Evolutionary conservation across 2,113 vertebrate species (phyloP).

Genomic region (Mohoua ochrocephala): DNA sequence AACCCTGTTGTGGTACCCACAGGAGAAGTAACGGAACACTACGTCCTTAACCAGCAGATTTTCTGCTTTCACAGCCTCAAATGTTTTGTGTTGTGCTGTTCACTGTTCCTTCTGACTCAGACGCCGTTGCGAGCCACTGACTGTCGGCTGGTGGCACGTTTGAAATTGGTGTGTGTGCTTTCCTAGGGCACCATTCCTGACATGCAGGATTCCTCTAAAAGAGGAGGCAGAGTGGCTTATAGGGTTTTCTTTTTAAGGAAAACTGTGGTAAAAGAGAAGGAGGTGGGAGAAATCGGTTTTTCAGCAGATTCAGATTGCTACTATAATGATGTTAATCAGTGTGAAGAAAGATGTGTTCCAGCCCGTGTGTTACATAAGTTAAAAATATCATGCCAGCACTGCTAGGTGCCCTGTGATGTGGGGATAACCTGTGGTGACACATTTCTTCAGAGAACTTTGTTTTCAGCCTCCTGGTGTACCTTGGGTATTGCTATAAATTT

Average conservation of each 20-base stretch:
- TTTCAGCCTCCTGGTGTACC: background rate
- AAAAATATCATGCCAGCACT: background rate
- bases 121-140: background rate
- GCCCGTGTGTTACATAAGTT: background rate
- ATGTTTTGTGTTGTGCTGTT: background rate
- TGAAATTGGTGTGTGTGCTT: background rate
- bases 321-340: background rate
- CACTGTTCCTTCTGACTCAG: background rate
- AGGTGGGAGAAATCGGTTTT: background rate
- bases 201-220: background rate
- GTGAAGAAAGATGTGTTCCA: background rate
- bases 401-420: background rate
- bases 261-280: background rate
- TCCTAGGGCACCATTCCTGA: background rate
- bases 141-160: fast-evolving
- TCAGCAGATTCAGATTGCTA: background rate
- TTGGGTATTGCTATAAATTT: background rate
- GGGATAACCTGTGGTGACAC: background rate
- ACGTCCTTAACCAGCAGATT: background rate
- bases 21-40: background rate
- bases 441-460: background rate
- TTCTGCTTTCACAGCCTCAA: background rate
- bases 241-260: background rate
- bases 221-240: background rate
- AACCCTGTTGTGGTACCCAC: background rate